Evolutionary conservation across 30 jellyfish, hydroid and myxozoan genomes (phyloP).

Genomic region (Morbakka virulenta): DNA sequence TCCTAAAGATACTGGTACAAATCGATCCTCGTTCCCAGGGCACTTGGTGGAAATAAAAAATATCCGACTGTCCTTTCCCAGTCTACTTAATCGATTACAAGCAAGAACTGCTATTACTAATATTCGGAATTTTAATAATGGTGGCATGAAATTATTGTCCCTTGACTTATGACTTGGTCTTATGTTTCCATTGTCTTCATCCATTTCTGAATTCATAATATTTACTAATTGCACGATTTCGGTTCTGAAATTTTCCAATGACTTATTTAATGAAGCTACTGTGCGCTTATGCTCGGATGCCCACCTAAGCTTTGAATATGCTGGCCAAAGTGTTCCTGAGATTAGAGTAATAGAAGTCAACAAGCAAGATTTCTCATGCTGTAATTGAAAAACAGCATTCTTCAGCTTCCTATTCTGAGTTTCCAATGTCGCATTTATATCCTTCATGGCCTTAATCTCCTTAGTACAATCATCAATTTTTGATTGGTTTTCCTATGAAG

Average conservation of each 20-base stretch:
- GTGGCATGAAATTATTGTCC: not conserved
- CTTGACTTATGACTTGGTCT: constrained; percentile 13
- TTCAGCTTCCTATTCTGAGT: constrained; percentile 1
- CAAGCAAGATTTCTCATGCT: constrained; percentile 23
- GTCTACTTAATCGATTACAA: constrained; percentile 29
- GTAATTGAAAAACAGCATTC: not conserved
- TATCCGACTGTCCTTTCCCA: not conserved
- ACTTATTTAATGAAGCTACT: not conserved
- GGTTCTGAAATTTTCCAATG: constrained; percentile 8
- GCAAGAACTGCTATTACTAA: constrained; percentile 65
- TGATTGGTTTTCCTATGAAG: constrained; percentile 22
- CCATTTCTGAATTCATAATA: constrained; percentile 61
- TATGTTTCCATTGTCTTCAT: constrained; percentile 10
- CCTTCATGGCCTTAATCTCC: constrained; percentile 18
- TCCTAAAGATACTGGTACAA: no score
- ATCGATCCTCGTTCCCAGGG: not conserved
- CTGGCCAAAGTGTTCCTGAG: constrained; percentile 25
- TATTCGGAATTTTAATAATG: constrained; percentile 53
- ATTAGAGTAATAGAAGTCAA: constrained; percentile 27
- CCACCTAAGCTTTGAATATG: not conserved
- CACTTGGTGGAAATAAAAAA: not conserved
- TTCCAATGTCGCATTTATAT: constrained; percentile 43
- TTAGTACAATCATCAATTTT: constrained; percentile 44
- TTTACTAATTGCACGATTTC: constrained; percentile 18
- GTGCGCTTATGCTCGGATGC: constrained; percentile 2